phyloP scores from a whole-genome alignment of 1,140 invertebrate genomes.

The Diabrotica virgifera region DNA sequence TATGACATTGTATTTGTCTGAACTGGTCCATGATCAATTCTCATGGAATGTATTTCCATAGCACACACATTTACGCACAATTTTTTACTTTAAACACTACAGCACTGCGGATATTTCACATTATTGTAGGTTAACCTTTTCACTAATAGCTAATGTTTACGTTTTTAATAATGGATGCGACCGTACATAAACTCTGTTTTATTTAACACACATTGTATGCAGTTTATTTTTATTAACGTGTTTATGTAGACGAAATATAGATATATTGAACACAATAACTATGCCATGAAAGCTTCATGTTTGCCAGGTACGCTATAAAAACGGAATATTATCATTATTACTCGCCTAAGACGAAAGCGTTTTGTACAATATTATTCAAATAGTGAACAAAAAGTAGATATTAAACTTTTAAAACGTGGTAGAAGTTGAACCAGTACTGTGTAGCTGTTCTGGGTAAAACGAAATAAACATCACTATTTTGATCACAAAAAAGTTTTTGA shows the following conservation, averaged over 20 bases:
- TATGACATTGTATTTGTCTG: slow-evolving; percentile 45
- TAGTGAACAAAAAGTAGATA: slow-evolving; percentile 21
- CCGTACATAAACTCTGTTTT: neutral
- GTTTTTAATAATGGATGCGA: neutral
- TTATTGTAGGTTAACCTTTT: slow-evolving; percentile 8
- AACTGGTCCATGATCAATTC: slow-evolving; percentile 44
- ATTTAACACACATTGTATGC: slow-evolving; percentile 7
- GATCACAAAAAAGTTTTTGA: slow-evolving; percentile 23
- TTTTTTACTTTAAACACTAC: slow-evolving; percentile 29
- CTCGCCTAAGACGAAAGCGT: neutral
- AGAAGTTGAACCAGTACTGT: slow-evolving; percentile 32
- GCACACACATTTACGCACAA: slow-evolving; percentile 42
- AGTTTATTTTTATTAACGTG: neutral
- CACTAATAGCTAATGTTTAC: slow-evolving; percentile 18
- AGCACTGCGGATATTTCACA: slow-evolving; percentile 24
- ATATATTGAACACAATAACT: neutral
- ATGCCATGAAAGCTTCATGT: neutral
- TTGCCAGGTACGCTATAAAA: slow-evolving; percentile 3
- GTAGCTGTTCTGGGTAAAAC: slow-evolving; percentile 21
- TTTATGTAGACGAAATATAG: neutral
- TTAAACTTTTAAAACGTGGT: slow-evolving; percentile 32
- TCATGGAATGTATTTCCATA: slow-evolving; percentile 45
- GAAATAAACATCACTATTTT: slow-evolving; percentile 30
- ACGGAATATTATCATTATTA: neutral
- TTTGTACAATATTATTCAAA: slow-evolving; percentile 11